Base-by-base conservation (phyloP, 2,797 vertebrate genomes). In the Netta rufina region DNA sequence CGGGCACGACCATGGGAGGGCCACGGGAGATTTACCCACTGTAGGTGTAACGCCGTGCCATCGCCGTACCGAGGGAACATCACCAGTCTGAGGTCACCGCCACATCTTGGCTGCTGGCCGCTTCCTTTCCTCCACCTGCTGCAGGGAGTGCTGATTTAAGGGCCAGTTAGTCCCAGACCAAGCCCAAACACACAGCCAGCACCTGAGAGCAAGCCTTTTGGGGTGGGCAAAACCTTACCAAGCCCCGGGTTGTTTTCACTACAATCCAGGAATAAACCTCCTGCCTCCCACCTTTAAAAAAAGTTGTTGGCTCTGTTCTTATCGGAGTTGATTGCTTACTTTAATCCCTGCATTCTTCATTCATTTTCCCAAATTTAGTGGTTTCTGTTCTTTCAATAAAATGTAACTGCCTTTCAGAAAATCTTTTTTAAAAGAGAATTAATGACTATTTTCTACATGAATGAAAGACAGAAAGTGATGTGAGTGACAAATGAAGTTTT, bases 1-100 rank as follows among this genome's bases (percentile, higher is more conserved):
- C 5, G n/a, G 25, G 76, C 8, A 16, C 1, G 3, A 9, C 1
- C 1, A 27, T 38, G 30, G 32, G 14, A 47, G 51, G 30, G 43
- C 25, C 4, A 25, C 8, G 25, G 12, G 28, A 13, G 38, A 8
- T 18, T 25, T 47, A 10, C 25, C 49, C 16, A 2, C 14, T 13
- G 7, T 18, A 9, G 39, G 28, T 27, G 80, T 54, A 64, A 73
- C 49, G 11, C n/a, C 27, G 38, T 60, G 11, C 69, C 8, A 0
- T 8, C 21, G 9, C 13, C 18, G 4, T n/a, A 21, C 8, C 1
- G 21, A 38, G 49, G 4, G 18, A 56, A 14, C 39, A 14, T 13
- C 39, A 18, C 53, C 41, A 16, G 54, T 6, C 57, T 22, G 41
- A 32, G 38, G 6, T 5, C 20, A 32, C 8, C 13, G 3, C 5